Conservation (phyloP, 2,888 invertebrate species). For the Campaea margaritaria region DNA sequence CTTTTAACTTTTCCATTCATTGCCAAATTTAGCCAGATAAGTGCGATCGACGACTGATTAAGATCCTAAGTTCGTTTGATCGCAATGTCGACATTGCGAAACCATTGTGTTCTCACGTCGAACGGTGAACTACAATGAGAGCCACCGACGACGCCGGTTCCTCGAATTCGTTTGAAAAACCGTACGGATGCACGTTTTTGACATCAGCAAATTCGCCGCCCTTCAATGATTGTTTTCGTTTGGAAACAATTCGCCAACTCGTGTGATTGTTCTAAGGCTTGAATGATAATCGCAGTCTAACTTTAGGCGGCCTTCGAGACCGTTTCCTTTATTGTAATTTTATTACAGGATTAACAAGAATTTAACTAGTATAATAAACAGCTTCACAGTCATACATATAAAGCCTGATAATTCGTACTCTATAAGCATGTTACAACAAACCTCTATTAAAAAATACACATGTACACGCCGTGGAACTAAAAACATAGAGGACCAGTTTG, state of each 20-base stretch:
- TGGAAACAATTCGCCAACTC: conserved; percentile 55
- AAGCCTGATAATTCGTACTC: conserved; percentile 7
- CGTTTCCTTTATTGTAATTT: conserved; percentile 26
- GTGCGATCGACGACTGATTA: conserved; percentile 49
- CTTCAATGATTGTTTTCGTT: conserved; percentile 68
- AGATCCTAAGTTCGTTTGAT: conserved; percentile 62
- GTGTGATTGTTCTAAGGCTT: conserved; percentile 33
- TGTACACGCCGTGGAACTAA: too few species aligned
- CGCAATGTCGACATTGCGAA: conserved; percentile 69
- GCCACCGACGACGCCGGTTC: conserved; percentile 82
- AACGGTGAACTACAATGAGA: conserved; percentile 79
- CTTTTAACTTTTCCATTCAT: conserved; percentile 26
- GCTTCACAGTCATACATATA: background rate
- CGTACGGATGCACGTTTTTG: conserved; percentile 83
- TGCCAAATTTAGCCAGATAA: conserved; percentile 47
- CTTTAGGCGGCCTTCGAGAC: conserved; percentile 10
- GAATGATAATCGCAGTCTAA: conserved; percentile 30
- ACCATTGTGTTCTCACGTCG: conserved; percentile 83
- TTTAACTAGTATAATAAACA: background rate
- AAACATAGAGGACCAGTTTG: too few species aligned
- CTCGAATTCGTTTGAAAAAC: conserved; percentile 82
- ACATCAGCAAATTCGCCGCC: conserved; percentile 75
- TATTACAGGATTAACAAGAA: conserved; percentile 44
- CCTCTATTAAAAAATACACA: too few species aligned
- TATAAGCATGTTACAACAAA: too few species aligned